Evolutionary conservation across 2,797 vertebrate species (phyloP).

Genomic region (Enteromius mattozi): DNA sequence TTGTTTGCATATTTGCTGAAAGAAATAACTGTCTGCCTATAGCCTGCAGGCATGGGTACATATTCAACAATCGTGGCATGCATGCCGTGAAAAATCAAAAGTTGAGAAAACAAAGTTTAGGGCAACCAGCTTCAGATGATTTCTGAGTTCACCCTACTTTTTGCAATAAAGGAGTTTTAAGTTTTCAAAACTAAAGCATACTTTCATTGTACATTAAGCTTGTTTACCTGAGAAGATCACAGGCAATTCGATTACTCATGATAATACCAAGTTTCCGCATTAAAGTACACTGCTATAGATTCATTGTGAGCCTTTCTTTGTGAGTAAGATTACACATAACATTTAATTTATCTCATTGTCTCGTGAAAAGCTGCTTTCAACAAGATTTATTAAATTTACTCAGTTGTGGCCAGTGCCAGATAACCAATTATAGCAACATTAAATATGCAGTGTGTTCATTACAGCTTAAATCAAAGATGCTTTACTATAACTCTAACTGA

Average conservation of each 20-base stretch:
- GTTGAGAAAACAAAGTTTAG: no score
- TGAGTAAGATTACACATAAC: background rate
- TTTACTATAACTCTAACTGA: background rate
- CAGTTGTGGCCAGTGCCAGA: background rate
- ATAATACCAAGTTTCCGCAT: background rate
- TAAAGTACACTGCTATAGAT: background rate
- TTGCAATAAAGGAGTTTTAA: background rate
- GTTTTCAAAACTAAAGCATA: background rate
- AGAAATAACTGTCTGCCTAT: background rate
- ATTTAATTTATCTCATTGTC: background rate
- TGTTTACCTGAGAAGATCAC: background rate
- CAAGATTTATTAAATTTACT: background rate
- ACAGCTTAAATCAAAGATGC: background rate
- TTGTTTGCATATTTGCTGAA: background rate
- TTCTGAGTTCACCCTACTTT: background rate
- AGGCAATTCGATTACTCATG: background rate
- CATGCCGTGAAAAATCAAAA: no score
- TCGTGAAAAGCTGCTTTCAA: background rate
- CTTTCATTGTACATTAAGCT: background rate
- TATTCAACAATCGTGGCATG: no score
- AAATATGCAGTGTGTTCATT: slow-evolving; percentile 22
- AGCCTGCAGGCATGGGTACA: no score
- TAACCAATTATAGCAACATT: background rate
- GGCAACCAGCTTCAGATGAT: no score
- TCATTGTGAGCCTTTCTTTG: background rate